These are phyloP conservation scores for Holotrichia oblita DNA, from an alignment of 1,140 invertebrate genomes.

Conservation along the genomic window DNA sequence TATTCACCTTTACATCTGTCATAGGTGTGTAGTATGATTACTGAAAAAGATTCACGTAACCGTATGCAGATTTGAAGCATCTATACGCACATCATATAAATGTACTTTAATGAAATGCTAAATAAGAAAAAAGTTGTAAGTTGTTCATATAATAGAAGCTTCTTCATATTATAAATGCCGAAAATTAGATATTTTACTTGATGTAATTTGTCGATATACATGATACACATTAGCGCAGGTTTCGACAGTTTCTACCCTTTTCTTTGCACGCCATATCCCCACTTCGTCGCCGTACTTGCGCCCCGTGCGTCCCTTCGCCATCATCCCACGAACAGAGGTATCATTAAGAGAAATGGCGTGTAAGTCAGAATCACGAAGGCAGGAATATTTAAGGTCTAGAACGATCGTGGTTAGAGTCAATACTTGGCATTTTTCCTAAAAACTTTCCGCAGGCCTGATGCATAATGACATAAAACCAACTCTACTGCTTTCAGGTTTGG, in stretches of 20 bases:
- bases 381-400: constrained; percentile 52
- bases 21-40: too few species aligned
- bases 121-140: too few species aligned
- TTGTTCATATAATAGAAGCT: not conserved
- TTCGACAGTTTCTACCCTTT: constrained; percentile 7
- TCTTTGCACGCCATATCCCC: not conserved
- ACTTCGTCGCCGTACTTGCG: not conserved
- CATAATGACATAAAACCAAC: not conserved
- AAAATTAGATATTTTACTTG: not conserved
- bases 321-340: constrained; percentile 53
- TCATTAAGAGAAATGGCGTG: constrained; percentile 60
- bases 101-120: too few species aligned
- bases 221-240: constrained; percentile 56
- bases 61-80: too few species aligned
- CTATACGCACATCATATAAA: too few species aligned
- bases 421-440: constrained; percentile 44
- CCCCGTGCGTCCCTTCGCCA: constrained; percentile 39
- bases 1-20: too few species aligned
- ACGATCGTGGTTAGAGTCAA: constrained; percentile 44
- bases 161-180: not conserved
- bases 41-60: too few species aligned
- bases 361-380: constrained; percentile 57
- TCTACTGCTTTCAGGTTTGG: too few species aligned
- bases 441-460: constrained; percentile 16
- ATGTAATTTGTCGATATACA: constrained; percentile 49